Percentiles rank a stretch among this genome's conserved stretches.
Evolutionary conservation across 2,888 invertebrate species (phyloP).

Genomic region (Drosophila demipolita): DNA sequence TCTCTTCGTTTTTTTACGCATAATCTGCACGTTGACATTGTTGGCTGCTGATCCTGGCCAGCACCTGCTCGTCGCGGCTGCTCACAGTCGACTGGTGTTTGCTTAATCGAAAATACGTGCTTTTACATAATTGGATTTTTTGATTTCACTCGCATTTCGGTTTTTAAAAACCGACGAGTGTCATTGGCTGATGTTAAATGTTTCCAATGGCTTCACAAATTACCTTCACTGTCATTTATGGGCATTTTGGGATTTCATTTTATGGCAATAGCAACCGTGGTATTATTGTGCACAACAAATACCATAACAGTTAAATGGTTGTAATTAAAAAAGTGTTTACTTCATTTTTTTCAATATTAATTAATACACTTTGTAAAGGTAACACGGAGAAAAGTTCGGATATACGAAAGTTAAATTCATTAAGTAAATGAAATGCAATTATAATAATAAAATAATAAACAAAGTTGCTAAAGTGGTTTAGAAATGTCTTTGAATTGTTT

Average conservation of each 20-base stretch:
- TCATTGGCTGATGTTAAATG: conserved; percentile 56
- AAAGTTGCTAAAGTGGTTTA: too few relatives aligned
- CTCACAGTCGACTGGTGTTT: conserved; percentile 51
- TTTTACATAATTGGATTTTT: conserved; percentile 73
- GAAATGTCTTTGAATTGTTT: neutral
- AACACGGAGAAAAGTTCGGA: conserved; percentile 8
- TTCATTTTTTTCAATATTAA: conserved; percentile 12
- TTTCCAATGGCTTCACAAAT: conserved; percentile 57
- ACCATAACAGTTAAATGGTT: conserved; percentile 25
- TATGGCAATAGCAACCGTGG: neutral
- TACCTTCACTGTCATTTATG: conserved; percentile 46
- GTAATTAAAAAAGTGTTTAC: conserved; percentile 30
- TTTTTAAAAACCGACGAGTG: conserved; percentile 31
- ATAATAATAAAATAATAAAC: neutral
- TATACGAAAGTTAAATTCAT: neutral
- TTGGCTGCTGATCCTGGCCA: neutral
- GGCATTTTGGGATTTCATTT: conserved; percentile 7
- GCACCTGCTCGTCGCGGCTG: neutral
- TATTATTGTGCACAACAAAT: conserved; percentile 2
- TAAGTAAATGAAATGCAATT: neutral
- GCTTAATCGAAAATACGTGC: conserved; percentile 76
- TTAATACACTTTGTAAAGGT: conserved; percentile 21
- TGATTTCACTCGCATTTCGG: conserved; percentile 48
- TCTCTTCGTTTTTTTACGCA: conserved; percentile 5
- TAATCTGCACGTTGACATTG: conserved; percentile 1